Conservation (phyloP, 2,797 vertebrate genomes). For the Meriones psammophilus region DNA sequence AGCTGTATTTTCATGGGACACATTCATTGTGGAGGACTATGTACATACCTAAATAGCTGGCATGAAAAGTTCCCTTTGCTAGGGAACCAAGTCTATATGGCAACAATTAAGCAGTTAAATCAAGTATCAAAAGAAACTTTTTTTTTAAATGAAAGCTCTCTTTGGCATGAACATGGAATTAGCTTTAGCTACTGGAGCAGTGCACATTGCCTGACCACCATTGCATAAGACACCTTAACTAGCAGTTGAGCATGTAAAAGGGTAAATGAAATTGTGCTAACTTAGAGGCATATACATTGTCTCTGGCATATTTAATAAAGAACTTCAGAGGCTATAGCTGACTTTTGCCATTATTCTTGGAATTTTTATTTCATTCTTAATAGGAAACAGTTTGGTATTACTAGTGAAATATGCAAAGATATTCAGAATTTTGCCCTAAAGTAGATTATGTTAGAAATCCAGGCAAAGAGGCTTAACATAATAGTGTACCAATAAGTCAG, state of each 20-base stretch:
- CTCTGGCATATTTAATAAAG: constrained; percentile 65
- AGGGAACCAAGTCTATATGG: no score
- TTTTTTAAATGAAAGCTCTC: constrained; percentile 60
- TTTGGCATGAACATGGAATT: constrained; percentile 15
- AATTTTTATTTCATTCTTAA: constrained; percentile 75
- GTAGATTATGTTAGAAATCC: constrained; percentile 84
- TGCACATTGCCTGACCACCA: not conserved
- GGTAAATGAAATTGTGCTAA: constrained; percentile 59
- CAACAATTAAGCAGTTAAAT: constrained; percentile 69
- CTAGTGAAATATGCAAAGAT: constrained; percentile 86
- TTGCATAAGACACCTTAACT: not conserved
- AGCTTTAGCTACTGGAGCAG: constrained; percentile 3
- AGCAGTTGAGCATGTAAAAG: constrained; percentile 61
- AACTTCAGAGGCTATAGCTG: constrained; percentile 50
- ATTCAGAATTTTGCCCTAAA: constrained; percentile 86
- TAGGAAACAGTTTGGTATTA: constrained; percentile 78
- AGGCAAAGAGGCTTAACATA: constrained; percentile 82
- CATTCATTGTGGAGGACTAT: constrained; percentile 27
- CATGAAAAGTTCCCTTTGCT: no score
- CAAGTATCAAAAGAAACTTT: constrained; percentile 55
- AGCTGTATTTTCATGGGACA: not conserved
- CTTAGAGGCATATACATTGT: constrained; percentile 62
- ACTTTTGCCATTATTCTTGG: constrained; percentile 46
- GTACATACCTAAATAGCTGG: not conserved
- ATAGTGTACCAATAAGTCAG: constrained; percentile 82